Percentiles rank a stretch among this genome's conserved stretches.
phyloP scores from a whole-genome alignment of 2,888 invertebrate genomes.

The Hirtodrosophila alboralis region DNA sequence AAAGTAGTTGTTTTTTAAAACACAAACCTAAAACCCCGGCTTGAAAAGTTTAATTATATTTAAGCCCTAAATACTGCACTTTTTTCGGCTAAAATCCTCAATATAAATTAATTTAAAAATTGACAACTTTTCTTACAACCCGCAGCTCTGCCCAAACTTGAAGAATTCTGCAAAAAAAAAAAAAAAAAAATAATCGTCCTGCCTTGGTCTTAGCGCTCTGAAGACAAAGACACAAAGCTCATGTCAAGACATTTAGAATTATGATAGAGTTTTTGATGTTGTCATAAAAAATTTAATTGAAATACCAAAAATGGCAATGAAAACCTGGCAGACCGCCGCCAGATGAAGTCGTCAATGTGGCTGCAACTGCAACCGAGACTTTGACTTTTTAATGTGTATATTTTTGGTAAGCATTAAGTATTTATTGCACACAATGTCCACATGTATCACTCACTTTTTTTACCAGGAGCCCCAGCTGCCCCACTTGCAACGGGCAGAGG shows the following conservation, averaged over 20 bases:
- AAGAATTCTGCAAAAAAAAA: conserved; percentile 31
- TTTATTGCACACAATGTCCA: conserved; percentile 73
- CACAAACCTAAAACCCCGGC: too few species aligned
- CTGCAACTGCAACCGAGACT: conserved; percentile 32
- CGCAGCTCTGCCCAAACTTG: conserved; percentile 28
- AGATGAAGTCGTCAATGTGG: conserved; percentile 56
- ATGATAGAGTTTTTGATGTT: conserved; percentile 82
- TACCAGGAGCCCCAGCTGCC: conserved; percentile 30
- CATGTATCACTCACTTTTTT: conserved; percentile 71
- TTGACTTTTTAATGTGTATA: conserved; percentile 72
- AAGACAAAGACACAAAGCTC: conserved; percentile 59
- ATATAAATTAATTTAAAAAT: too few species aligned
- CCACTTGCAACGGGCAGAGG: conserved; percentile 1
- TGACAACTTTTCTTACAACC: conserved; percentile 19
- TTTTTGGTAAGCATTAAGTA: conserved; percentile 76
- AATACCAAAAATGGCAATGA: conserved; percentile 82
- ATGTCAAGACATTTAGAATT: conserved; percentile 77
- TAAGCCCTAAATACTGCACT: too few species aligned
- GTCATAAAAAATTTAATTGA: conserved; percentile 83
- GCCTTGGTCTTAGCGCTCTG: conserved; percentile 27
- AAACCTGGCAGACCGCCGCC: conserved; percentile 38
- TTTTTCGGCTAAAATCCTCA: too few species aligned
- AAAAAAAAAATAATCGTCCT: conserved; percentile 20
- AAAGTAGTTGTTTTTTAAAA: too few species aligned
- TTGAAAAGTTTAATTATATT: too few species aligned